phyloP scores from a whole-genome alignment of 2,888 invertebrate species.

The Nomada fucata region DNA sequence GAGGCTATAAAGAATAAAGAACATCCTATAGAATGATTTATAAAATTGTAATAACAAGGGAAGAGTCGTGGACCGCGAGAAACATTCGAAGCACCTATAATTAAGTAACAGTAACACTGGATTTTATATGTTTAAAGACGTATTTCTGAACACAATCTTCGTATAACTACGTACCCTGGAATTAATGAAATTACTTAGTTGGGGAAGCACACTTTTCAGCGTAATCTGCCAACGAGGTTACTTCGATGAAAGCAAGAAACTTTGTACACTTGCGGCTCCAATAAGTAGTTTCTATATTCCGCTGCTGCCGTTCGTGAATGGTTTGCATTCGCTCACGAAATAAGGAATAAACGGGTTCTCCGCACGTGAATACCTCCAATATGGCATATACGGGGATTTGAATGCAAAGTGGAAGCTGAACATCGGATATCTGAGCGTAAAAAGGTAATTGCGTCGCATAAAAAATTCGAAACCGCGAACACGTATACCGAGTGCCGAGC shows the following conservation, averaged over 20 bases:
- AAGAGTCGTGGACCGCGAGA: no score
- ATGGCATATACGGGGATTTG: constrained; percentile 70
- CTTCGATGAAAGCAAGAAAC: constrained; percentile 37
- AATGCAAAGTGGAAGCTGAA: constrained; percentile 68
- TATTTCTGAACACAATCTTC: neutral
- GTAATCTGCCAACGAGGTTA: neutral
- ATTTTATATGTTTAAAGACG: no score
- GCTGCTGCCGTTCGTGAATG: constrained; percentile 63
- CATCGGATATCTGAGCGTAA: constrained; percentile 60
- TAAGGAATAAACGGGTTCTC: constrained; percentile 75
- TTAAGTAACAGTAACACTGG: no score
- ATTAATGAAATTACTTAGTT: constrained; percentile 1
- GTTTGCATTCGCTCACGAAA: constrained; percentile 69
- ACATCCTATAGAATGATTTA: no score
- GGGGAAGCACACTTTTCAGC: neutral
- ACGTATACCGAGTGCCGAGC: constrained; percentile 32
- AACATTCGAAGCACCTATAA: no score
- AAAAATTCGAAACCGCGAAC: constrained; percentile 66
- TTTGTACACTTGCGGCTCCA: constrained; percentile 44
- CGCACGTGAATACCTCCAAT: constrained; percentile 73
- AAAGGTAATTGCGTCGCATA: constrained; percentile 68
- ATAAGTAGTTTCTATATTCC: constrained; percentile 69
- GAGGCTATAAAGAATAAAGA: no score
- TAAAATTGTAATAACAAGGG: no score
- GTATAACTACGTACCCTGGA: neutral